A percentile compares a stretch with the other conserved stretches of the same genome.
Conservation (phyloP, 1,140 invertebrate species). For the Saccostrea cuccullata region DNA sequence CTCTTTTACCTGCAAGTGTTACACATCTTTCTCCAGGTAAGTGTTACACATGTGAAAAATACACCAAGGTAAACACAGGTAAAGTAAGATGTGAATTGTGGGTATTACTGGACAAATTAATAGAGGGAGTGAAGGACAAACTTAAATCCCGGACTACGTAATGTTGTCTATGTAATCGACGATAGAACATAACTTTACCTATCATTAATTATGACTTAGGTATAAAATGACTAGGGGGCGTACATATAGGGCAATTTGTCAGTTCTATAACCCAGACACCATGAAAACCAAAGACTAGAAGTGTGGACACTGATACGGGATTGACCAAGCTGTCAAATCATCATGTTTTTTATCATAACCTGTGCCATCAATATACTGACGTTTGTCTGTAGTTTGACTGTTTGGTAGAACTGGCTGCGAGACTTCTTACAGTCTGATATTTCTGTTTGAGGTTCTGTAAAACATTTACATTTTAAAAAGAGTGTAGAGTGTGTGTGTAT, state of each 20-base stretch:
- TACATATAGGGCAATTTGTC: background rate
- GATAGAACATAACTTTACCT: background rate
- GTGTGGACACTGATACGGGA: constrained; percentile 8
- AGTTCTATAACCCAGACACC: background rate
- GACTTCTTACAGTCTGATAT: background rate
- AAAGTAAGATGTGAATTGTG: background rate
- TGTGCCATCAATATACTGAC: constrained; percentile 5
- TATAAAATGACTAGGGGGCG: background rate
- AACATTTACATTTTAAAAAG: background rate
- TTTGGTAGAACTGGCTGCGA: too few relatives aligned
- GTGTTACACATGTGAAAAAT: background rate
- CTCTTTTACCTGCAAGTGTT: constrained; percentile 8
- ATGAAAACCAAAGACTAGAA: background rate
- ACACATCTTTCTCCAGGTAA: constrained; percentile 28
- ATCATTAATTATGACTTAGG: background rate
- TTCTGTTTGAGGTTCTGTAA: background rate
- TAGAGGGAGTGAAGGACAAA: background rate
- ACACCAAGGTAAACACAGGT: background rate
- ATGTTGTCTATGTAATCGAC: background rate
- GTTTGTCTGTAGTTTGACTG: background rate
- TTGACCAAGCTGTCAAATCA: background rate
- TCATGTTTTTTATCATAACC: constrained; percentile 16
- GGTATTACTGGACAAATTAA: background rate
- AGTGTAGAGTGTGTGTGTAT: background rate
- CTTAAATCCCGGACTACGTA: background rate